Percentiles rank a stretch among this genome's conserved stretches.
These are phyloP conservation scores for Yoshiicerus persimilis DNA, from an alignment of 1,140 invertebrate species.

Conservation along the genomic window DNA sequence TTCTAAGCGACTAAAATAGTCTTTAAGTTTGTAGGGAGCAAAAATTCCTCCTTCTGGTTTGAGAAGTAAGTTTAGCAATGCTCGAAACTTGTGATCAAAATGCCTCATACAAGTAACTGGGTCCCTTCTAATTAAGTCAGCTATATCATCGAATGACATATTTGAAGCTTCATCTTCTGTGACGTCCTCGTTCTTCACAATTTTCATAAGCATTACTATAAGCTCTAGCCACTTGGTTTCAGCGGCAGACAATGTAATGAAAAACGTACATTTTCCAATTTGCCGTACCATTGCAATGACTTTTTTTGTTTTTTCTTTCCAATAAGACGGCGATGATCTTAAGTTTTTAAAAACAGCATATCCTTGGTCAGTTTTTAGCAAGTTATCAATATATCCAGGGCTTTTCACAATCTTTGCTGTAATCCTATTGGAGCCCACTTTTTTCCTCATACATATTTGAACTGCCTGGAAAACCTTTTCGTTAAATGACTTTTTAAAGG, in stretches of 20 bases:
- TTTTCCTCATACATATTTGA: background rate
- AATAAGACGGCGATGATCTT: too few relatives aligned
- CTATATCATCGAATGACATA: background rate
- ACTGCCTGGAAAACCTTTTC: background rate
- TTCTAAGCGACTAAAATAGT: slow-evolving; percentile 54
- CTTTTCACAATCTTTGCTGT: background rate
- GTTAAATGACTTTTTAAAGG: background rate
- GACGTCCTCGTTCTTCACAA: background rate
- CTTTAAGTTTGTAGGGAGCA: background rate
- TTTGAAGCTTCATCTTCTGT: slow-evolving; percentile 7
- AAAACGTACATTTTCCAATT: too few relatives aligned
- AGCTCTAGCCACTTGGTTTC: slow-evolving; percentile 24
- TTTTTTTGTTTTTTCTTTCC: too few relatives aligned
- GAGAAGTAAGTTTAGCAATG: background rate
- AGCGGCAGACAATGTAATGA: slow-evolving; percentile 28
- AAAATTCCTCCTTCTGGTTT: too few relatives aligned
- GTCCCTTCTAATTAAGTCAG: background rate
- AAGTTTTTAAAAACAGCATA: background rate
- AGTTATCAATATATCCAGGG: background rate
- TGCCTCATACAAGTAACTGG: background rate
- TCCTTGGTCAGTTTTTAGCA: background rate
- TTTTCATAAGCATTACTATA: background rate
- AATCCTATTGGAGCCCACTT: background rate
- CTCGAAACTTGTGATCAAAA: background rate
- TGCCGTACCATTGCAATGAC: too few relatives aligned